Conservation (phyloP, 2,113 vertebrate genomes). For the Salvator merianae region DNA sequence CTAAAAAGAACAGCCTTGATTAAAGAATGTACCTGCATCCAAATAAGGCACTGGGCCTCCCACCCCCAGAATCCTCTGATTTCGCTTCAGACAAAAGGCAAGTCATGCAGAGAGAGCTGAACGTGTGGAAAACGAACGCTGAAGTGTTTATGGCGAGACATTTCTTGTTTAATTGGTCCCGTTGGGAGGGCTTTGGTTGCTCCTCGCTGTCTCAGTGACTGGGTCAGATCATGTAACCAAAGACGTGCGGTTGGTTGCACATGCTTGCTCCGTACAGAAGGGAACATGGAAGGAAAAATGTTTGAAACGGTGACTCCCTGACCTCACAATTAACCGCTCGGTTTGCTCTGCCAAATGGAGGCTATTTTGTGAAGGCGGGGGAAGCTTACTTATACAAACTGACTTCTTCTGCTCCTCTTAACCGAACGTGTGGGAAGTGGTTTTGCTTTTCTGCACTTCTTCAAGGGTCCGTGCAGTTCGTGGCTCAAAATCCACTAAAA, state of each 20-base stretch:
- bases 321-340: no score
- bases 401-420: no score
- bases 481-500: no score
- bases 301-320: no score
- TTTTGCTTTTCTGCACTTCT: no score
- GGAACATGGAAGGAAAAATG: no score
- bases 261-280: background rate
- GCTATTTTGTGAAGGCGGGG: no score
- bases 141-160: background rate
- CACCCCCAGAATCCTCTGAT: background rate
- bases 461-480: no score
- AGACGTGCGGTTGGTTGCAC: background rate
- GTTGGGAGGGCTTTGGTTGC: background rate
- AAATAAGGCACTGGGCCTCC: background rate
- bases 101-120: background rate
- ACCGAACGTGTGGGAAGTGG: no score
- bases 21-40: background rate
- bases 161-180: slow-evolving; percentile 7
- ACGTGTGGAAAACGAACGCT: background rate
- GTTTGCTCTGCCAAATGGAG: no score
- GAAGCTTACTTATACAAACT: no score
- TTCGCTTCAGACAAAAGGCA: background rate
- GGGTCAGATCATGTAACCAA: background rate
- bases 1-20: background rate
- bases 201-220: background rate